Conservation (phyloP, 2,797 vertebrate species). For the Dryobates pubescens region DNA sequence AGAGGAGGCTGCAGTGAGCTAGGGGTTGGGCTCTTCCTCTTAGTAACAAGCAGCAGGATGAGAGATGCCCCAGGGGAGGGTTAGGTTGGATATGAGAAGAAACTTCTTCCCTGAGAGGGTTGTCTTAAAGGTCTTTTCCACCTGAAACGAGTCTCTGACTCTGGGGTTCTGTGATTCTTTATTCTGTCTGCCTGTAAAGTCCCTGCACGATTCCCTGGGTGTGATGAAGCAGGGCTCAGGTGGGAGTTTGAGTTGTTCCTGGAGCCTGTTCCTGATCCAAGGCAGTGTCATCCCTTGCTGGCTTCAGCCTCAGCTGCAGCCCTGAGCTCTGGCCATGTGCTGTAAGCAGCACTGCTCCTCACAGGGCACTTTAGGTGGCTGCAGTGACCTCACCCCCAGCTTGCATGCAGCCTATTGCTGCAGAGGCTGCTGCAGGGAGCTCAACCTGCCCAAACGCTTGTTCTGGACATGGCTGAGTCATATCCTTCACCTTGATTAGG, state of each 20-base stretch:
- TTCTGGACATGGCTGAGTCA: not conserved
- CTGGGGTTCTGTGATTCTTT: too few relatives aligned
- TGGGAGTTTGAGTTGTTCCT: too few relatives aligned
- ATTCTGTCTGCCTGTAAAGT: not conserved
- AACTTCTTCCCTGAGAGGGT: too few relatives aligned
- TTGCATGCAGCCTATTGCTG: not conserved
- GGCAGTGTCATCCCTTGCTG: not conserved
- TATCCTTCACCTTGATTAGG: constrained; percentile 8
- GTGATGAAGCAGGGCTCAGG: not conserved
- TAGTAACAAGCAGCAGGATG: too few relatives aligned
- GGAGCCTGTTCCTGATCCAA: not conserved
- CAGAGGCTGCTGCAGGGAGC: not conserved
- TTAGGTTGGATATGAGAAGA: too few relatives aligned
- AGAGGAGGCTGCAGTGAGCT: too few relatives aligned
- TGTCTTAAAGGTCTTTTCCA: too few relatives aligned
- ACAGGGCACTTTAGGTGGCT: not conserved
- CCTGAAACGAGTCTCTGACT: too few relatives aligned
- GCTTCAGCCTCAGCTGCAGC: constrained; percentile 4
- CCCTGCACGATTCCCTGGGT: not conserved
- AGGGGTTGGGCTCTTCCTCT: too few relatives aligned
- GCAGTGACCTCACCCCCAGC: not conserved
- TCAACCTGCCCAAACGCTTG: not conserved
- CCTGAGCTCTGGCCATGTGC: not conserved
- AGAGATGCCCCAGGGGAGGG: too few relatives aligned
- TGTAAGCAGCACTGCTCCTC: not conserved